A percentile compares a stretch with the other conserved stretches of the same genome.
phyloP scores from a whole-genome alignment of 2,113 vertebrate species.

The Ciconia maguari region DNA sequence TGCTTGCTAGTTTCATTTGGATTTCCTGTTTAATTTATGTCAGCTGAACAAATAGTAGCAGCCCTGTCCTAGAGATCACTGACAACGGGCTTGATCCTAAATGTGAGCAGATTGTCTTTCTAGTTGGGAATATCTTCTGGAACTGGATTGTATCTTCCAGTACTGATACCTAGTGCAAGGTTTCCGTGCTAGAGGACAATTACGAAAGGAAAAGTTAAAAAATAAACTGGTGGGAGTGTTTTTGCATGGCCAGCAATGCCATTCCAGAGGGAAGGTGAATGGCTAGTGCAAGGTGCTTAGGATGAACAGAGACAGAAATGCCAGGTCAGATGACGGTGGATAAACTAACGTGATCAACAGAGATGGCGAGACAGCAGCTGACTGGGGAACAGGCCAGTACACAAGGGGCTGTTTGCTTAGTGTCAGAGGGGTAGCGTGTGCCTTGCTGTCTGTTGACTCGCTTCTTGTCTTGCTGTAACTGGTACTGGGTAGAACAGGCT shows the following conservation, averaged over 20 bases:
- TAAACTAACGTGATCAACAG: neutral
- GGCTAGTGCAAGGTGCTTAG: neutral
- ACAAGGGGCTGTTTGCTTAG: neutral
- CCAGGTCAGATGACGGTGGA: neutral
- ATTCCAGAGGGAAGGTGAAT: neutral
- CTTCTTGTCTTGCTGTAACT: neutral
- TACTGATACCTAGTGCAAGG: neutral
- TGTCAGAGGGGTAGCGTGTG: neutral
- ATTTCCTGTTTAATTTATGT: neutral
- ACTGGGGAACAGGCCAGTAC: neutral
- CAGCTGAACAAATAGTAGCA: neutral
- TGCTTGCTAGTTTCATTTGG: neutral
- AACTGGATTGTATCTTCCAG: constrained; percentile 1
- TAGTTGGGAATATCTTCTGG: constrained; percentile 28
- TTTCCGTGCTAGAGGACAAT: constrained; percentile 20
- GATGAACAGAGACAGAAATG: neutral
- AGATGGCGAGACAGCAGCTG: neutral
- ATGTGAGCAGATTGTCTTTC: constrained; percentile 30
- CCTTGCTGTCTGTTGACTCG: neutral
- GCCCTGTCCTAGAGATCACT: neutral
- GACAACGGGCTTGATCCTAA: neutral
- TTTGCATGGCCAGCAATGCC: neutral
- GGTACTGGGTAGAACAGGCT: neutral
- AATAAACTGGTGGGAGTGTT: neutral
- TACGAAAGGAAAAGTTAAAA: neutral